Base-by-base conservation (phyloP, 2,797 vertebrate species). In the Dermochelys coriacea region DNA sequence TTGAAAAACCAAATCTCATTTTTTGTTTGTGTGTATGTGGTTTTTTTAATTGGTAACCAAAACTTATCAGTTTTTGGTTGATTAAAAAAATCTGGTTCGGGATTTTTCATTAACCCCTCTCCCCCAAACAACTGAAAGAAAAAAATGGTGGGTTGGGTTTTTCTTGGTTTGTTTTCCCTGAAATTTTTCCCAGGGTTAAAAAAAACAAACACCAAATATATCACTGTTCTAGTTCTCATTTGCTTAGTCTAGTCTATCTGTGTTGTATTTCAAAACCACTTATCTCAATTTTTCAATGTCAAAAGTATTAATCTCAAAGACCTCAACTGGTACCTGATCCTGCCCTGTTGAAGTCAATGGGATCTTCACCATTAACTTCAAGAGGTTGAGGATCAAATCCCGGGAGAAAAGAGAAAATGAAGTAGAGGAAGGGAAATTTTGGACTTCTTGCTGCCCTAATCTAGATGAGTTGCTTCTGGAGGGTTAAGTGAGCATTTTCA, bases 121-220 rank as follows among this genome's bases (percentile, higher is more conserved):
- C 15, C 7, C 41, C 10, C 74, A 0, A 0, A 57, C 88, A 3
- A 29, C 19, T n/a, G 6, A 29, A 34, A 9, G 1, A 50, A 91
- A 84, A 49, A 82, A 83, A 29, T 23, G 37, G 6, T 45, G 21
- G 31, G 19, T 5, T 16, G 23, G 14, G 11, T 1, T 34, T 68
- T 68, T 68, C 8, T 68, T 68, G n/a, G 16, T 68, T 68, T 37
- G 34, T 64, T n/a, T 64, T 64, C 34, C 61, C 12, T n/a, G 34
- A 19, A n/a, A n/a, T 64, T n/a, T 64, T 64, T 64, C 34, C 64
- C 34, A 18, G 16, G 34, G 8, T 27, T 27, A 12, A 7, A 64
- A 64, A 4, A 1, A 31, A 59, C 59, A 15, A 6, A 14, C 41
- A 41, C 51, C 51, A 74, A 45, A 45, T 74, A 74, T 12, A 74